A percentile compares a stretch with the other conserved stretches of the same genome.
These are phyloP conservation scores for Hozukius guyotensis DNA, from an alignment of 2,797 vertebrate species.

Conservation along the genomic window DNA sequence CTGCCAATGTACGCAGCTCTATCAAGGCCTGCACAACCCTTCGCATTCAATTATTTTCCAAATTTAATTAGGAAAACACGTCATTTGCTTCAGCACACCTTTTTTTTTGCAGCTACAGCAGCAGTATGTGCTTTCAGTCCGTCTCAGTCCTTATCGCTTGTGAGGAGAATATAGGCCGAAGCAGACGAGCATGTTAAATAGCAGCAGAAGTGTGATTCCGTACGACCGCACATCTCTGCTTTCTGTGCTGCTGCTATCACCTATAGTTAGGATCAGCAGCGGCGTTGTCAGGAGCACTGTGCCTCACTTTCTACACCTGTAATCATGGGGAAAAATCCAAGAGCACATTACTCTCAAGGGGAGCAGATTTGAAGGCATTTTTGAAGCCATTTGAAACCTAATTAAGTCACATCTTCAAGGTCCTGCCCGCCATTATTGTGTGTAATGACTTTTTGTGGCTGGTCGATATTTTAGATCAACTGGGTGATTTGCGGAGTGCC, in stretches of 20 bases:
- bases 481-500: constrained; percentile 85
- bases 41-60: constrained; percentile 55
- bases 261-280: constrained; percentile 16
- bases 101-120: constrained; percentile 8
- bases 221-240: background rate
- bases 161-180: constrained; percentile 7
- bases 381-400: constrained; percentile 84
- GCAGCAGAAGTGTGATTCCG: background rate
- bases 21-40: constrained; percentile 25
- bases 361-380: constrained; percentile 74
- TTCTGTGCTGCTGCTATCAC: constrained; percentile 10
- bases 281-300: constrained; percentile 20
- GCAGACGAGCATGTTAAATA: constrained; percentile 38
- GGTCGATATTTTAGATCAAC: constrained; percentile 90
- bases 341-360: constrained; percentile 59
- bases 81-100: constrained; percentile 22
- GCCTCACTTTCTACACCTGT: constrained; percentile 56
- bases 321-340: constrained; percentile 58
- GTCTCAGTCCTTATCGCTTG: constrained; percentile 25
- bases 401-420: constrained; percentile 88
- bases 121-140: background rate
- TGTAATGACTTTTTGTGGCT: constrained; percentile 86
- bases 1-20: background rate
- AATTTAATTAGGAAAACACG: constrained; percentile 52
- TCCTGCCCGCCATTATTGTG: constrained; percentile 85